Evolutionary conservation across 2,113 vertebrate species (phyloP), one percentile per base, ranked within the genome.

Genomic region (Epinephelus lanceolatus): DNA sequence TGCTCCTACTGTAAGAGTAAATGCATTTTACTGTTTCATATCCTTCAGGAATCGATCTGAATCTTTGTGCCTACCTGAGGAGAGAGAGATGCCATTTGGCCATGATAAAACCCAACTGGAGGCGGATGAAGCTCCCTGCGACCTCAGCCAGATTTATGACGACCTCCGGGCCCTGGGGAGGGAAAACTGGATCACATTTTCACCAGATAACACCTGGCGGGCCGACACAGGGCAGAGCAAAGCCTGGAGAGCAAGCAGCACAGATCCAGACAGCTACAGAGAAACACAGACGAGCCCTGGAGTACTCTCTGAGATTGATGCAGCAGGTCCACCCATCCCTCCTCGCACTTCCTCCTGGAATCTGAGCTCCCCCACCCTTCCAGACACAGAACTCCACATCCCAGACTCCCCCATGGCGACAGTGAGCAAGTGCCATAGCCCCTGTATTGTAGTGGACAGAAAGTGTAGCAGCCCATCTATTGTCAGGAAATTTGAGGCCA

Each of bases 281-380:
- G 84, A 61, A 70, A 14, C 42, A 55, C 68, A 90, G 81, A 70
- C 75, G 62, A 77, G 80, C 86, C 84, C 89, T 81, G 86, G 23
- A 69, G 37, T 45, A 59, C 70, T 75, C 57, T 25, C 88, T 63
- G 92, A 94, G 61, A 94, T 92, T 72, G 96, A 88, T 81, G 87
- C 87, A 62, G 90, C 93, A 80, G 94, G 93, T 47, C 97, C 97
- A 40, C 96, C 97, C 45, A 82, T 97, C 80, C 97, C 96, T 88
- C 96, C 97, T 69, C 96, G 97, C 72, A 96, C 95, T 88, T 97
- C 97, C 62, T 99, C 98, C 92, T 95, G 97, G 88, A 96, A 96
- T 85, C 89, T 97, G 71, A 94, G 94, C 70, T 92, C 86, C 62
- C 91, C 94, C 62, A 90, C 92, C 53, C 84, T 84, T 5, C 80